These are phyloP conservation scores for Mola mola DNA, from an alignment of 2,113 vertebrate species.

Conservation along the genomic window DNA sequence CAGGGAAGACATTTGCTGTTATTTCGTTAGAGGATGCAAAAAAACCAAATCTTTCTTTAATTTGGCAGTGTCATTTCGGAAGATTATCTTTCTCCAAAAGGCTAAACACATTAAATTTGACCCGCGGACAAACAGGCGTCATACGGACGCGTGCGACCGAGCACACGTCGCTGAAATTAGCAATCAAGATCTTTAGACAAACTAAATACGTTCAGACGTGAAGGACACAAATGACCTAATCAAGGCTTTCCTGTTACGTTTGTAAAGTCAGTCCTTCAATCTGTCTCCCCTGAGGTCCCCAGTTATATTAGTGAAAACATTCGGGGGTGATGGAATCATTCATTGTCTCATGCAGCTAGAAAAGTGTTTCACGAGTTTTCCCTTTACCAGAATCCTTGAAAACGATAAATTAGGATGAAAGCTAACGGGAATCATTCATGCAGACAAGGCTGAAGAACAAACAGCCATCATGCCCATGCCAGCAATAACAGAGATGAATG, in stretches of 20 bases:
- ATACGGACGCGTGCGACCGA: constrained; percentile 2
- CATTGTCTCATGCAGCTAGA: constrained; percentile 32
- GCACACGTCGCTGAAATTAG: constrained; percentile 27
- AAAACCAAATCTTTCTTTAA: constrained; percentile 33
- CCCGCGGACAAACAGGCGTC: constrained; percentile 4
- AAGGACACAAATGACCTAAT: constrained; percentile 13
- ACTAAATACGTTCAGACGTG: constrained; percentile 26
- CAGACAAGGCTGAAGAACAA: no score
- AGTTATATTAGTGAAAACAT: constrained; percentile 19
- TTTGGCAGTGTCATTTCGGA: constrained; percentile 48
- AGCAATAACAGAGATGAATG: no score
- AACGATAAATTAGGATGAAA: no score
- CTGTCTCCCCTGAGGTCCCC: constrained; percentile 17
- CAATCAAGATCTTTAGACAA: constrained; percentile 49
- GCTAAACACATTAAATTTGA: constrained; percentile 58
- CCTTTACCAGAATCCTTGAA: no score
- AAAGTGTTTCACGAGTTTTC: no score
- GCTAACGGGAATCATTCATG: no score
- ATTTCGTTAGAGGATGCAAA: constrained; percentile 44
- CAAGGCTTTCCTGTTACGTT: constrained; percentile 14
- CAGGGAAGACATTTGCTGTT: constrained; percentile 45
- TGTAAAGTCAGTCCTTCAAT: constrained; percentile 4
- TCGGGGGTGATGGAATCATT: constrained; percentile 16
- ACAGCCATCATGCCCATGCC: no score
- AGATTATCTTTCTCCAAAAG: constrained; percentile 64